A percentile compares a stretch with the other conserved stretches of the same genome.
phyloP scores from a whole-genome alignment of 2,888 invertebrate species.

The Rhogogaster chlorosoma region DNA sequence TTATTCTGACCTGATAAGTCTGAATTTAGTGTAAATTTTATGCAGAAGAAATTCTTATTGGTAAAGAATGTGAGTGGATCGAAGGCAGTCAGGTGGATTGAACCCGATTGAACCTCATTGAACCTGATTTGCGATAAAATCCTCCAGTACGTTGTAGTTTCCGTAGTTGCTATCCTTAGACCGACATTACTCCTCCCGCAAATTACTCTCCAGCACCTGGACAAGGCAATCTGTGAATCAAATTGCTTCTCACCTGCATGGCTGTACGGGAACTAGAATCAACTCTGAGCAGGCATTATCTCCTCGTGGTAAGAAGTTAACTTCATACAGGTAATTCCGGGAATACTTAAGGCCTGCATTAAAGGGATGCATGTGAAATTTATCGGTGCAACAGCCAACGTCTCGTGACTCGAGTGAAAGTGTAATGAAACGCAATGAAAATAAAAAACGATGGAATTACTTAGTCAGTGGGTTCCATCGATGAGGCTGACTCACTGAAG shows the following conservation, averaged over 20 bases:
- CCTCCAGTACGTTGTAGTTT: neutral
- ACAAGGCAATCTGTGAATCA: conserved; percentile 31
- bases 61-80: neutral
- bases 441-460: neutral
- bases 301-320: neutral
- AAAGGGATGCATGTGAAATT: neutral
- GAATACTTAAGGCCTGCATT: neutral
- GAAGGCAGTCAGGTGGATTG: conserved; percentile 15
- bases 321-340: neutral
- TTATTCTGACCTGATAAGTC: neutral
- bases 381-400: conserved; percentile 1
- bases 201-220: neutral
- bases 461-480: neutral
- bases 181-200: conserved; percentile 35
- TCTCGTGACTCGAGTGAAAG: conserved; percentile 6
- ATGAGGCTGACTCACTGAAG: neutral
- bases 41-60: neutral
- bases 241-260: conserved; percentile 39
- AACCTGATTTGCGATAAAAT: conserved; percentile 40
- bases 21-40: neutral
- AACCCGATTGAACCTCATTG: conserved; percentile 30
- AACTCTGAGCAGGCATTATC: neutral
- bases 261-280: neutral
- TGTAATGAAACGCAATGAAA: neutral
- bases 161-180: conserved; percentile 33